Percentiles rank a stretch among this genome's conserved stretches.
Conservation (phyloP, 2,113 vertebrate genomes). For the Pycnonotus jocosus region DNA sequence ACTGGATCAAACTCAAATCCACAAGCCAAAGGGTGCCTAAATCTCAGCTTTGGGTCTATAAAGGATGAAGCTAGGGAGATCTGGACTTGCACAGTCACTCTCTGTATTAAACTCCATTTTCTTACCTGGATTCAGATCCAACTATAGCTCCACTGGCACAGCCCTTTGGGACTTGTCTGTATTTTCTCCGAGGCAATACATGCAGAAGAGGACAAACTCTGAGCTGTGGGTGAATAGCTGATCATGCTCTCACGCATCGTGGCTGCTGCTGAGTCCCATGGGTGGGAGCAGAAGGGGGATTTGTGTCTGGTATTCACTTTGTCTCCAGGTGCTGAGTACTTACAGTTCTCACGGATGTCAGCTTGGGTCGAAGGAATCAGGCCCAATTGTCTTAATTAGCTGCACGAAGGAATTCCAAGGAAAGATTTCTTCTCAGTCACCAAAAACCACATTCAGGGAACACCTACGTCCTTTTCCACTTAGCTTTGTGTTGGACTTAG, state of each 20-base stretch:
- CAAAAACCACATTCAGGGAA: constrained; percentile 64
- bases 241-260: background rate
- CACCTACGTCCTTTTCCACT: constrained; percentile 19
- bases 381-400: constrained; percentile 61
- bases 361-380: background rate
- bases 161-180: constrained; percentile 18
- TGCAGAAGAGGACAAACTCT: background rate
- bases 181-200: constrained; percentile 48
- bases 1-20: constrained; percentile 8
- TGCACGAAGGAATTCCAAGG: constrained; percentile 56
- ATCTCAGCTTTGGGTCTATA: background rate
- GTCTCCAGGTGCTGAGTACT: constrained; percentile 55
- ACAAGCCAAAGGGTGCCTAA: constrained; percentile 41
- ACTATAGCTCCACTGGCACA: constrained; percentile 2
- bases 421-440: constrained; percentile 62
- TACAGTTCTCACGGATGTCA: constrained; percentile 44
- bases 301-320: constrained; percentile 29
- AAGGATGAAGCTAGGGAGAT: constrained; percentile 18
- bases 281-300: background rate
- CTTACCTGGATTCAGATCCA: background rate
- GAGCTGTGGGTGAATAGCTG: constrained; percentile 15
- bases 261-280: background rate
- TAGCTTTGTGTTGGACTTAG: constrained; percentile 19
- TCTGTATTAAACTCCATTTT: background rate
- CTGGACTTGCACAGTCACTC: background rate